Evolutionary conservation across 2,113 vertebrate species (phyloP), one percentile per base, ranked within the genome.

Genomic region (Periophthalmus modestus): DNA sequence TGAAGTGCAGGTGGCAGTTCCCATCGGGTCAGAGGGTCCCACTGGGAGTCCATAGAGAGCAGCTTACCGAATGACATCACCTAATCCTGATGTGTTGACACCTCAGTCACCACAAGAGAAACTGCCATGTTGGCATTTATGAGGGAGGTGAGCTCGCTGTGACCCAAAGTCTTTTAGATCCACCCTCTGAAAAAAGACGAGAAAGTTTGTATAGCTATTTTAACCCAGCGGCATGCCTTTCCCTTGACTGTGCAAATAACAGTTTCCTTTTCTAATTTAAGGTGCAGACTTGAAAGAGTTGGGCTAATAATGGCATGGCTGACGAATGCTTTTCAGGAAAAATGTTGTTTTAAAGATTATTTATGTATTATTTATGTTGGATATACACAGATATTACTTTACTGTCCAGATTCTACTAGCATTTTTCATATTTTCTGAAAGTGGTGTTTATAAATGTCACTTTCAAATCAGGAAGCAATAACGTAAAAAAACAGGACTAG

Each of bases 1-100:
- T 78, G 19, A 43, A 79, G 61, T 86, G 82, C 87, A 91, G 91
- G 89, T 92, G 91, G 72, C 77, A 86, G 70, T 75, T 87, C 77
- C 78, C 66, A 47, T 65, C 73, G 78, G 86, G 85, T 84, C 84
- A 75, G 19, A n/a, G 68, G 79, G 75, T 81, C 84, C 79, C 80
- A 23, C 34, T 74, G 82, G 82, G 82, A 77, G 47, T 77, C 80
- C 79, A 65, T 67, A 78, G 39, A 72, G 73, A 77, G 82, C 74
- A 28, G 74, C 81, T 86, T 70, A 75, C 57, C 55, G 70, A 77
- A 79, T 90, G 87, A 90, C 87, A 85, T 91, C 88, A 90, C 62
- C 74, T 89, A 80, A 90, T 83, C 79, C 80, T 63, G 34, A 69
- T 7, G 36, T 67, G 77, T 62, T 46, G 0, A 71, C 54, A 54